These are phyloP conservation scores for Drosophila nr. fundita DNA, from an alignment of 2,888 invertebrate species.

Conservation along the genomic window DNA sequence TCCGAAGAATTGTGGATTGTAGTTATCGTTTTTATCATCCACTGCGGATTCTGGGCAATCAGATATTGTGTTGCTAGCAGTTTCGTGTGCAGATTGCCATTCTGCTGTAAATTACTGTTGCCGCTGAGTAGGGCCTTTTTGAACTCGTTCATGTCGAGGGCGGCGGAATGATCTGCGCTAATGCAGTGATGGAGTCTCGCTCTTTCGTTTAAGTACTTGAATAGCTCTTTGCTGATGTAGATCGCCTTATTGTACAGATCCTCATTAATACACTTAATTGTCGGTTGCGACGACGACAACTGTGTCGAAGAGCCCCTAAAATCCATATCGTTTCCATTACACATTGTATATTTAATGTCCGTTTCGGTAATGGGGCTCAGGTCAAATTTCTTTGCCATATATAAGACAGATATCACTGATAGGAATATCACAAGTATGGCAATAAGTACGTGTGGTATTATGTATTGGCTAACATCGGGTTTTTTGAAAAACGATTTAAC, in stretches of 20 bases:
- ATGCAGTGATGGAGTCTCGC: slow-evolving; percentile 84
- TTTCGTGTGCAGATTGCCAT: slow-evolving; percentile 86
- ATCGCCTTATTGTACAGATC: slow-evolving; percentile 88
- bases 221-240: slow-evolving; percentile 88
- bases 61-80: slow-evolving; percentile 88
- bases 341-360: slow-evolving; percentile 86
- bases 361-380: slow-evolving; percentile 81
- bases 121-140: slow-evolving; percentile 41
- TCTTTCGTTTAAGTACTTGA: slow-evolving; percentile 87
- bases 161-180: slow-evolving; percentile 56
- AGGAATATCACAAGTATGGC: slow-evolving; percentile 88
- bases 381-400: slow-evolving; percentile 87
- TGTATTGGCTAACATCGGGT: slow-evolving; percentile 77
- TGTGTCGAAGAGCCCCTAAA: neutral
- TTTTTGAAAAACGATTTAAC: slow-evolving; percentile 54
- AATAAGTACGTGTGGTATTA: slow-evolving; percentile 88
- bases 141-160: slow-evolving; percentile 56
- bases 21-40: slow-evolving; percentile 89
- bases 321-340: slow-evolving; percentile 79
- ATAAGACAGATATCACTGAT: slow-evolving; percentile 88
- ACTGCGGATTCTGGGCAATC: slow-evolving; percentile 89
- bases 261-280: slow-evolving; percentile 87
- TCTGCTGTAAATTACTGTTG: slow-evolving; percentile 83
- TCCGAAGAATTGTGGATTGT: slow-evolving; percentile 65
- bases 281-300: slow-evolving; percentile 67